Evolutionary conservation across 1,140 invertebrate genomes (phyloP).

Genomic region (Trichomalopsis sarcophagae): DNA sequence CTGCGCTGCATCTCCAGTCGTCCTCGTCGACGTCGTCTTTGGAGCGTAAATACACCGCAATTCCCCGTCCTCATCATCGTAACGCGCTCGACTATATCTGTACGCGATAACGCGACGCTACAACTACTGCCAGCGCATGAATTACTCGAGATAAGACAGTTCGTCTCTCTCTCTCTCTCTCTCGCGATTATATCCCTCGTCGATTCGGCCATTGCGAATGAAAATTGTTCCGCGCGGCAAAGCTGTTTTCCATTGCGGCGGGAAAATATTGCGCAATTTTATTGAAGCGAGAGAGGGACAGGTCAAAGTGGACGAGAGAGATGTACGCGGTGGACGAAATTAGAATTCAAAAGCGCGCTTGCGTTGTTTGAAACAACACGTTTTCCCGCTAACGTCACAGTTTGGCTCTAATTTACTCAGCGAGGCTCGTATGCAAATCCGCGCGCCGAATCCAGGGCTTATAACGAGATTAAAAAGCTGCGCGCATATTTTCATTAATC

Average conservation of each 20-base stretch:
- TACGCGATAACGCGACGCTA: background rate
- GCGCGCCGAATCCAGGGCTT: background rate
- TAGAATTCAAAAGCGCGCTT: background rate
- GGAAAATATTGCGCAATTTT: too few relatives aligned
- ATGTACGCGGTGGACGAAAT: background rate
- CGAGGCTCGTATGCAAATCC: background rate
- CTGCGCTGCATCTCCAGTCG: background rate
- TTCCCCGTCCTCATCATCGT: background rate
- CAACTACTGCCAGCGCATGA: background rate
- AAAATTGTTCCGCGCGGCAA: background rate
- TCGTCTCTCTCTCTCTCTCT: background rate
- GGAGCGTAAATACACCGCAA: background rate
- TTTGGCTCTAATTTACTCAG: background rate
- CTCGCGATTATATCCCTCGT: background rate
- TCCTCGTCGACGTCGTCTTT: background rate
- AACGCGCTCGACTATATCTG: background rate
- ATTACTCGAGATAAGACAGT: conserved; percentile 27
- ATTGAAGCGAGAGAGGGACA: too few relatives aligned
- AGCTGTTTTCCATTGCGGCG: background rate
- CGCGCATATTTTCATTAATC: background rate
- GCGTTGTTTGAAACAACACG: background rate
- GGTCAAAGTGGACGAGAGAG: too few relatives aligned
- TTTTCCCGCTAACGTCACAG: background rate
- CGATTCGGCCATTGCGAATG: background rate
- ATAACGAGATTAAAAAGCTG: background rate